These are phyloP conservation scores for Mya arenaria DNA, from an alignment of 1,140 invertebrate genomes.

Conservation along the genomic window DNA sequence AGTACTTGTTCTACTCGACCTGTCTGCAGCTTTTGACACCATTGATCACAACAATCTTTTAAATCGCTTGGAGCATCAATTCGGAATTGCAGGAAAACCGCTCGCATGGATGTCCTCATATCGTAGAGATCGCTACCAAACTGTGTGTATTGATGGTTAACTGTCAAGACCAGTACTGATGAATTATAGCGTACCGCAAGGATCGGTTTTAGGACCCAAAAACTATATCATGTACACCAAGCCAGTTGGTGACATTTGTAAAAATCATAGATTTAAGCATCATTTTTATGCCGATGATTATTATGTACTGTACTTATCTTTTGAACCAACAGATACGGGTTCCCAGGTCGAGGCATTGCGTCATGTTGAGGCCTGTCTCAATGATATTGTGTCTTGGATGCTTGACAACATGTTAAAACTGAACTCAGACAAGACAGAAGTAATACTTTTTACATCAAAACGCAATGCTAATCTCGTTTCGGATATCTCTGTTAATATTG, in stretches of 20 bases:
- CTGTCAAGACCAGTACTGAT: constrained; percentile 17
- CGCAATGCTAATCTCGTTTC: too few species aligned
- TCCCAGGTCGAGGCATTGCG: not conserved
- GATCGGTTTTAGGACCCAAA: constrained; percentile 41
- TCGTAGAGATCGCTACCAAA: constrained; percentile 39
- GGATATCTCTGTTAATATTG: too few species aligned
- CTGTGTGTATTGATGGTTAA: constrained; percentile 34
- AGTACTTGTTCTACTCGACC: constrained; percentile 16
- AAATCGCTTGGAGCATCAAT: constrained; percentile 11
- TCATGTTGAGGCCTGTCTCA: constrained; percentile 13
- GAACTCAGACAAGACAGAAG: constrained; percentile 8
- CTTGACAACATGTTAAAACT: constrained; percentile 23
- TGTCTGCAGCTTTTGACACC: constrained; percentile 43
- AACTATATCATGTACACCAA: constrained; percentile 5
- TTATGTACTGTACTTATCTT: not conserved
- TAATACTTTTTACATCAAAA: constrained; percentile 27
- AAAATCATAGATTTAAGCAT: not conserved
- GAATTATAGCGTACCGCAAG: constrained; percentile 33
- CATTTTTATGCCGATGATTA: constrained; percentile 8
- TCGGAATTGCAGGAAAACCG: constrained; percentile 20
- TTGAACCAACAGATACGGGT: not conserved
- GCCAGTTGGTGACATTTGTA: not conserved
- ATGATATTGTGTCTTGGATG: constrained; percentile 18
- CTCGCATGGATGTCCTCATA: constrained; percentile 38
- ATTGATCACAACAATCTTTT: constrained; percentile 26